Percentiles rank a stretch among this genome's conserved stretches.
These are phyloP conservation scores for Melanargia galathea DNA, from an alignment of 2,888 invertebrate genomes.

Conservation along the genomic window DNA sequence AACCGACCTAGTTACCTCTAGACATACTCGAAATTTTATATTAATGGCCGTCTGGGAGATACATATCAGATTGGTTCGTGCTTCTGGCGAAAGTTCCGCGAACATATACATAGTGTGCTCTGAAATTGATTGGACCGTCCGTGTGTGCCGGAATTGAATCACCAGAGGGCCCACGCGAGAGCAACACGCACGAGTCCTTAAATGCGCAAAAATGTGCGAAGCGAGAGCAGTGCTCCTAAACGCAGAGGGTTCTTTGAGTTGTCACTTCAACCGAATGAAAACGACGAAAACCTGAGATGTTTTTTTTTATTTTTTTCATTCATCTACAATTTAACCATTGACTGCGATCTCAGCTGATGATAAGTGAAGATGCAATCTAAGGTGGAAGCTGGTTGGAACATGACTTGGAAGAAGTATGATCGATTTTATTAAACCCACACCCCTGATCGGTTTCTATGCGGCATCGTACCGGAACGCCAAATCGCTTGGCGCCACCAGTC, in stretches of 20 bases:
- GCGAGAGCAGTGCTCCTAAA: not conserved
- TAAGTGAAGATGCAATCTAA: too few relatives aligned
- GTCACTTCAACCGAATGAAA: not conserved
- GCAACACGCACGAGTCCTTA: constrained; percentile 66
- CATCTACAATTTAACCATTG: too few relatives aligned
- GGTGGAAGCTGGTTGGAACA: too few relatives aligned
- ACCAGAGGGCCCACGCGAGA: constrained; percentile 63
- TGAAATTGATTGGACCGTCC: constrained; percentile 71
- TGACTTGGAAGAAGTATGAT: too few relatives aligned
- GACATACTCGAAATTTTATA: constrained; percentile 46
- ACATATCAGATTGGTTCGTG: constrained; percentile 64
- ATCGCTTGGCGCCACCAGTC: too few relatives aligned
- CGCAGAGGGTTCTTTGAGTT: not conserved
- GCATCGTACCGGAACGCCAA: too few relatives aligned
- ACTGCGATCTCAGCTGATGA: too few relatives aligned
- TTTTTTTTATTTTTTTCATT: too few relatives aligned
- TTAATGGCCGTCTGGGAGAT: constrained; percentile 52
- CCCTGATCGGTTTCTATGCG: too few relatives aligned
- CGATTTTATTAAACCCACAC: too few relatives aligned
- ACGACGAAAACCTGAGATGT: not conserved
- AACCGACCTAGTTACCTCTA: constrained; percentile 41
- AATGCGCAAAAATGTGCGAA: constrained; percentile 51
- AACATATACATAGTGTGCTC: constrained; percentile 68
- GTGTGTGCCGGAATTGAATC: constrained; percentile 69
- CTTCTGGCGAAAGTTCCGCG: constrained; percentile 75